A percentile compares a stretch with the other conserved stretches of the same genome.
Evolutionary conservation across 2,113 vertebrate species (phyloP).

Genomic region (Oceanites oceanicus): DNA sequence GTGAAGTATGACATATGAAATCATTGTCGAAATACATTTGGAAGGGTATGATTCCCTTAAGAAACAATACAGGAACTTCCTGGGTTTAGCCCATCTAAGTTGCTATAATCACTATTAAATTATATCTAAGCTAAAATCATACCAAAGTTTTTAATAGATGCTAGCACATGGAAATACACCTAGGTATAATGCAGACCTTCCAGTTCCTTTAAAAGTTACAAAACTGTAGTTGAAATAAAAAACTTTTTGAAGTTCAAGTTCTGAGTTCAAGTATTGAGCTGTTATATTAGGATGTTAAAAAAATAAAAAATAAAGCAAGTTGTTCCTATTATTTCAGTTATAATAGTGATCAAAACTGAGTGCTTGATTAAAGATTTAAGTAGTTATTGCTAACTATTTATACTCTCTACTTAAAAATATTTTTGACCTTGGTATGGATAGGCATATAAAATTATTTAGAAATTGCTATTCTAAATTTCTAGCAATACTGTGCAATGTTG

Average conservation of each 20-base stretch:
- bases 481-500: background rate
- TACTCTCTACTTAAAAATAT: background rate
- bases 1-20: background rate
- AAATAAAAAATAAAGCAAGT: background rate
- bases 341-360: background rate
- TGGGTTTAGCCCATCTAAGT: background rate
- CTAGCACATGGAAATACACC: background rate
- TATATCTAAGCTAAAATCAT: fast-evolving
- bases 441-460: background rate
- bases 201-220: background rate
- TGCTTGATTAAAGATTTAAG: background rate
- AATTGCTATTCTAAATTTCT: background rate
- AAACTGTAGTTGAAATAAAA: background rate
- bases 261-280: background rate
- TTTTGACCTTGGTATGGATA: background rate
- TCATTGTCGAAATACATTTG: background rate
- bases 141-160: background rate
- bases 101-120: background rate
- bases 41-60: background rate
- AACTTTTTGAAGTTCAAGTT: background rate
- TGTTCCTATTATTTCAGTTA: background rate
- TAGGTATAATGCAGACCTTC: background rate
- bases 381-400: background rate
- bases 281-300: background rate
- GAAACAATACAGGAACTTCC: background rate